A percentile compares a stretch with the other conserved stretches of the same genome.
Evolutionary conservation across 2,113 vertebrate genomes (phyloP).

Genomic region (Vimba vimba): DNA sequence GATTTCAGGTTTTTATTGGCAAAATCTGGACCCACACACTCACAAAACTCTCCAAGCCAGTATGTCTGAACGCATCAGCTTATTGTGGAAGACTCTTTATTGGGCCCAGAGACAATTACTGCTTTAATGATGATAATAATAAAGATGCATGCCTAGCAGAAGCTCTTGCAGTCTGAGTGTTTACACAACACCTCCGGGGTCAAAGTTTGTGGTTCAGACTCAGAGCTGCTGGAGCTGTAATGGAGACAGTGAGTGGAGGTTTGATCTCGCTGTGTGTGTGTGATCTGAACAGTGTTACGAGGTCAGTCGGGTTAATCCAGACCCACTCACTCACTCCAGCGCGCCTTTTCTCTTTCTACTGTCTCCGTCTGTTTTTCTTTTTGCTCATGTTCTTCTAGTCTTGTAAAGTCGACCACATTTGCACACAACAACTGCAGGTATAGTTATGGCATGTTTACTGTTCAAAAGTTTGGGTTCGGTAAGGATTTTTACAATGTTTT

Average conservation of each 20-base stretch:
- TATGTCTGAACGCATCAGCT: not conserved
- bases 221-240: conserved; percentile 8
- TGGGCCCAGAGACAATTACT: conserved; percentile 4
- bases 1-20: not conserved
- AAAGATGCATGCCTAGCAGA: not conserved
- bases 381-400: conserved; percentile 2
- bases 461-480: not conserved
- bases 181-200: not conserved
- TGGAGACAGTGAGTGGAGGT: conserved; percentile 15
- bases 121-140: not conserved
- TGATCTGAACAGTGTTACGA: conserved; percentile 14
- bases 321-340: conserved; percentile 32
- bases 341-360: not conserved
- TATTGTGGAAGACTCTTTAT: not conserved
- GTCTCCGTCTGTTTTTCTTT: conserved; percentile 7
- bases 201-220: conserved; percentile 14
- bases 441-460: not conserved
- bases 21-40: not conserved
- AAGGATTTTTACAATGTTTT: not conserved
- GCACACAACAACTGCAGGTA: not conserved
- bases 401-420: not conserved
- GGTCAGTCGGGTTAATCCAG: conserved; percentile 35
- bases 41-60: not conserved
- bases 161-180: conserved; percentile 22
- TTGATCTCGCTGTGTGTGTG: not conserved